phyloP scores from a whole-genome alignment of 1,140 invertebrate genomes.

The Megalonaias nervosa region DNA sequence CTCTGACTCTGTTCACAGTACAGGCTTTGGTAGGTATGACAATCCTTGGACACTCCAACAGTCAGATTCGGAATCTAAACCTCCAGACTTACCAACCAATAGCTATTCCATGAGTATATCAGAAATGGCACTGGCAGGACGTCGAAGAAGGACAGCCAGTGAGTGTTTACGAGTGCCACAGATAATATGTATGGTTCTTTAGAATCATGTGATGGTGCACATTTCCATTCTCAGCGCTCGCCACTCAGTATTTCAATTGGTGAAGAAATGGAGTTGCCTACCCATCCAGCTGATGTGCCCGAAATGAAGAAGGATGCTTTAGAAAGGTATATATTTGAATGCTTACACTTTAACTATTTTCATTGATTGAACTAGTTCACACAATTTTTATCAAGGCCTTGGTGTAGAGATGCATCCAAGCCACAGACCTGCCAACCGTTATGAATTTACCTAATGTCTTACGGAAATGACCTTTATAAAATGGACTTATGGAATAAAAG shows the following conservation, averaged over 20 bases:
- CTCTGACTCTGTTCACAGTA: too few species aligned
- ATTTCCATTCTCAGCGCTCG: conserved; percentile 31
- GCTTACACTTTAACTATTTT: background rate
- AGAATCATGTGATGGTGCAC: conserved; percentile 48
- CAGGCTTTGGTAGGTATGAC: background rate
- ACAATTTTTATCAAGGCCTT: background rate
- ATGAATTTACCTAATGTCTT: too few species aligned
- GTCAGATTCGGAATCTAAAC: conserved; percentile 20
- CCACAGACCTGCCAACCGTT: too few species aligned
- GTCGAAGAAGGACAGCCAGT: conserved; percentile 60
- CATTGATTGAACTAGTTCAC: background rate
- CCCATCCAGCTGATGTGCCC: conserved; percentile 24
- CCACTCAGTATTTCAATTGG: conserved; percentile 55
- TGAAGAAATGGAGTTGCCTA: conserved; percentile 40
- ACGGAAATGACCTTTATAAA: too few species aligned
- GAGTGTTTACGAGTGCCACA: conserved; percentile 60
- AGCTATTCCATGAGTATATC: conserved; percentile 15
- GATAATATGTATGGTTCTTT: conserved; percentile 41
- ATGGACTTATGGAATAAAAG: too few species aligned
- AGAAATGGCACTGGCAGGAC: conserved; percentile 34
- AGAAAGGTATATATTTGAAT: conserved; percentile 45
- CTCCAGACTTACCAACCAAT: conserved; percentile 28
- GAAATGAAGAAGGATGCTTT: conserved; percentile 57
- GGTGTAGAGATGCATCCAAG: background rate
- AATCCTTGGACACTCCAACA: conserved; percentile 24